These are phyloP conservation scores for Malacoctenus gilli DNA, from an alignment of 2,797 vertebrate species.

Conservation along the genomic window DNA sequence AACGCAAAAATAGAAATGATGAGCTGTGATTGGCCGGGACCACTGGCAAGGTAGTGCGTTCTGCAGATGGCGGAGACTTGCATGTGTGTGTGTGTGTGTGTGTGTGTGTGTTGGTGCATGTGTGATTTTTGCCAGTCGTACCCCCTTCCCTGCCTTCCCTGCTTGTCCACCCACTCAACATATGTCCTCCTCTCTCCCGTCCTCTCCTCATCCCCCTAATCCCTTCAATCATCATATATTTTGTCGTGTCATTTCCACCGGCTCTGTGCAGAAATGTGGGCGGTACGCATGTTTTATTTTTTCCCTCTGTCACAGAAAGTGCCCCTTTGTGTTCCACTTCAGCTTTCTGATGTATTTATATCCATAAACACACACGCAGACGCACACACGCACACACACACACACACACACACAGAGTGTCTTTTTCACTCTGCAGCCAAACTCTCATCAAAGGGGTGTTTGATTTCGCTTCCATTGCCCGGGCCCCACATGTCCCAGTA, in stretches of 20 bases:
- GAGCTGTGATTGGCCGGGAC: conserved; percentile 33
- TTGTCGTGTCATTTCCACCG: conserved; percentile 41
- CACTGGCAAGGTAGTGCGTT: conserved; percentile 51
- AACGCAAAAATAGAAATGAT: conserved; percentile 5
- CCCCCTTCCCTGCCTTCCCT: conserved; percentile 74
- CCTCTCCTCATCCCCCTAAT: conserved; percentile 28
- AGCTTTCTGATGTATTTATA: conserved; percentile 74
- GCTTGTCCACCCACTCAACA: conserved; percentile 82
- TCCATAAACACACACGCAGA: conserved; percentile 39
- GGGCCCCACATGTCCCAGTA: conserved; percentile 55
- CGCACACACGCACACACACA: conserved; percentile 27
- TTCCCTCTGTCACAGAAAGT: conserved; percentile 35
- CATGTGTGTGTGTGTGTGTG: conserved; percentile 44
- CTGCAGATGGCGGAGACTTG: conserved; percentile 59
- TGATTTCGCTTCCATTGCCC: conserved; percentile 68
- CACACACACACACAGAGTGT: conserved; percentile 36
- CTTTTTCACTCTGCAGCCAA: conserved; percentile 66
- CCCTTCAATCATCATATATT: conserved; percentile 44
- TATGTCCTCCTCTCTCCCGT: conserved; percentile 69
- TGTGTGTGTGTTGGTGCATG: conserved; percentile 36
- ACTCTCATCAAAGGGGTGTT: conserved; percentile 74
- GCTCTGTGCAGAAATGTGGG: conserved; percentile 29
- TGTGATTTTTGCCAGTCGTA: conserved; percentile 63
- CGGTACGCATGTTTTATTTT: conserved; percentile 15
- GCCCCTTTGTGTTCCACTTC: conserved; percentile 55